A percentile compares a stretch with the other conserved stretches of the same genome.
These are phyloP conservation scores for Sminthurinus signatus DNA, from an alignment of 1,140 invertebrate species.

Conservation along the genomic window DNA sequence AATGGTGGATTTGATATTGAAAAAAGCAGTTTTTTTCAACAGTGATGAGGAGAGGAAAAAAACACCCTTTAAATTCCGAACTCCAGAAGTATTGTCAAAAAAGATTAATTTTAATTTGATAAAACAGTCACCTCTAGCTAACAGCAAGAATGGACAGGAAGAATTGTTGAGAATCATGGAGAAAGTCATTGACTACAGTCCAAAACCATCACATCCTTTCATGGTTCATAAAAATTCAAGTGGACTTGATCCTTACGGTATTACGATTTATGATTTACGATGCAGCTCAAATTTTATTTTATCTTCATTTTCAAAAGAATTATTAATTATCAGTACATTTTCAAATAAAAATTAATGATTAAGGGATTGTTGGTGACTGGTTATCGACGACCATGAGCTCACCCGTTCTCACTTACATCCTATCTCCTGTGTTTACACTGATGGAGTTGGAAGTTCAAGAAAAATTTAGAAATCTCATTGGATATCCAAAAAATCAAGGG, in stretches of 20 bases:
- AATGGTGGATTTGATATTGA: not conserved
- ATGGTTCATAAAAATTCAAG: not conserved
- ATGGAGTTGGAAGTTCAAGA: constrained; percentile 1
- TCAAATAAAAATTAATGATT: no score
- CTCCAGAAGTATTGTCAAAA: not conserved
- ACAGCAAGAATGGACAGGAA: not conserved
- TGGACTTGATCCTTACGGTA: constrained; percentile 49
- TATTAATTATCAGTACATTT: no score
- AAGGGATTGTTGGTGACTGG: constrained; percentile 75
- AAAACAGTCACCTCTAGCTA: no score
- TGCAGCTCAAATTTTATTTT: no score
- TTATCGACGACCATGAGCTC: constrained; percentile 75
- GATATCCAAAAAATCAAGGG: constrained; percentile 67
- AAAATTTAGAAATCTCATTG: constrained; percentile 79
- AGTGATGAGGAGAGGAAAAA: not conserved
- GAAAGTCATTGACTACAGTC: not conserved
- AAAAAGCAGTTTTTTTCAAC: not conserved
- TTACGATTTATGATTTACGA: no score
- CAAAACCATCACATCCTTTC: not conserved
- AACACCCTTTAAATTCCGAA: not conserved
- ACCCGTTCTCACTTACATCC: constrained; percentile 80
- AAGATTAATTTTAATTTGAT: not conserved
- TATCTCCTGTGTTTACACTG: constrained; percentile 56
- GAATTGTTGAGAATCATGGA: not conserved
- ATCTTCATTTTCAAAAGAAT: no score